phyloP scores from a whole-genome alignment of 2,113 vertebrate species.

The Pollachius pollachius region DNA sequence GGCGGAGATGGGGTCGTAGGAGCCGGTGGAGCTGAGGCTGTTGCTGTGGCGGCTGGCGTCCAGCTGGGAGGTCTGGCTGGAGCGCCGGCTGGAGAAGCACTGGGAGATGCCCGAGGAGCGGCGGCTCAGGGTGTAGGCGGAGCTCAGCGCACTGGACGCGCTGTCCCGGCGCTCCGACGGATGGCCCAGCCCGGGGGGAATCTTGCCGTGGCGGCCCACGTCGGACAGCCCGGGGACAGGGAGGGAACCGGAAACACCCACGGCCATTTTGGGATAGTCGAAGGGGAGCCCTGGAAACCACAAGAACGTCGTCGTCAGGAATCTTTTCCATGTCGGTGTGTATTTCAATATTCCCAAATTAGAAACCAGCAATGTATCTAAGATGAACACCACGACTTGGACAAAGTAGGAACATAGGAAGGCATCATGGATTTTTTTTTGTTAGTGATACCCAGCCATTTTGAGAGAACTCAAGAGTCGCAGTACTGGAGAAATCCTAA shows the following conservation, averaged over 20 bases:
- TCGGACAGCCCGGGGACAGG: constrained; percentile 73
- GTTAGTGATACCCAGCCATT: too few relatives aligned
- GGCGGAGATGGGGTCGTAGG: constrained; percentile 87
- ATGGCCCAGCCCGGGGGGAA: constrained; percentile 71
- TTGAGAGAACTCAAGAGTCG: too few relatives aligned
- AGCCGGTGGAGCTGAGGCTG: constrained; percentile 85
- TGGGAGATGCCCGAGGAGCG: constrained; percentile 92
- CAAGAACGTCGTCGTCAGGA: not conserved
- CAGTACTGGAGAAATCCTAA: too few relatives aligned
- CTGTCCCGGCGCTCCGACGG: constrained; percentile 83
- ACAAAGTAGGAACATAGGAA: too few relatives aligned
- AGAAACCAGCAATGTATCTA: too few relatives aligned
- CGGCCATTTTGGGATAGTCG: constrained; percentile 66
- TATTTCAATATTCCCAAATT: too few relatives aligned
- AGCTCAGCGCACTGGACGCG: constrained; percentile 85
- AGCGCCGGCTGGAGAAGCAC: constrained; percentile 88
- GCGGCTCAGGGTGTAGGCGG: constrained; percentile 84
- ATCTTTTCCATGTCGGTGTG: too few relatives aligned
- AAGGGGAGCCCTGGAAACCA: constrained; percentile 54
- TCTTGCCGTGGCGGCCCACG: constrained; percentile 75
- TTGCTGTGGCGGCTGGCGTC: constrained; percentile 76
- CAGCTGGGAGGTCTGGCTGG: constrained; percentile 82
- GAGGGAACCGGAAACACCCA: constrained; percentile 71
- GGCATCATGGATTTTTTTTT: too few relatives aligned
- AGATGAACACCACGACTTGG: too few relatives aligned